These are phyloP conservation scores for Chelidonichthys spinosus DNA, from an alignment of 2,797 vertebrate genomes.

Conservation along the genomic window DNA sequence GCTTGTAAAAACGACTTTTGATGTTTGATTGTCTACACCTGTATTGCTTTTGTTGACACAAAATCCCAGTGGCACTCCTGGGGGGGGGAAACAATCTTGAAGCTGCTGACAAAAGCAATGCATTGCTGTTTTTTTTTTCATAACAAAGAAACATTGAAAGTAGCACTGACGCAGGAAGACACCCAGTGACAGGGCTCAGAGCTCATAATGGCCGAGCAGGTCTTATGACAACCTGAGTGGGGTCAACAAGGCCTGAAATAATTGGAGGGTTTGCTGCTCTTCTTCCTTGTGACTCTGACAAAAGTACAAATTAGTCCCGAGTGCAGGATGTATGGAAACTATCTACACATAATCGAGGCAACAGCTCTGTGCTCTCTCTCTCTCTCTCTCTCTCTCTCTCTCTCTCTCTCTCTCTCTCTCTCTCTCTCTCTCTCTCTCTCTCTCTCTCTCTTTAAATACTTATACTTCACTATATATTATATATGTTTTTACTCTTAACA, in stretches of 20 bases:
- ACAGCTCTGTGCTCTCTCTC: background rate
- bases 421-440: too few species aligned
- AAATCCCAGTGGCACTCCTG: background rate
- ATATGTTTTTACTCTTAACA: background rate
- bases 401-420: too few species aligned
- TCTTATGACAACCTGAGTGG: background rate
- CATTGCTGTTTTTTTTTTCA: background rate
- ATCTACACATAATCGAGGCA: background rate
- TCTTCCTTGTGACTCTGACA: background rate
- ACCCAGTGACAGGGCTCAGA: background rate
- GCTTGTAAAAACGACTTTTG: rapidly evolving
- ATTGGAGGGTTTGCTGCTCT: background rate
- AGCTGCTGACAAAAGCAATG: background rate
- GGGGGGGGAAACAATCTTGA: background rate
- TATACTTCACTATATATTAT: background rate
- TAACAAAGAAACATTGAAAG: background rate
- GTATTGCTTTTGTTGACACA: background rate
- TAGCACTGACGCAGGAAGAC: background rate
- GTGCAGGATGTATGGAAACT: slow-evolving; percentile 4
- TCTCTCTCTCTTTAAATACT: background rate
- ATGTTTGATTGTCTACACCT: rapidly evolving
- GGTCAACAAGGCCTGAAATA: background rate
- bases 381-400: too few species aligned
- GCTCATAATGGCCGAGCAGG: background rate
- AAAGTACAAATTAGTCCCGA: background rate